phyloP scores from a whole-genome alignment of 1,140 invertebrate genomes.

The Drosophila seguyi region DNA sequence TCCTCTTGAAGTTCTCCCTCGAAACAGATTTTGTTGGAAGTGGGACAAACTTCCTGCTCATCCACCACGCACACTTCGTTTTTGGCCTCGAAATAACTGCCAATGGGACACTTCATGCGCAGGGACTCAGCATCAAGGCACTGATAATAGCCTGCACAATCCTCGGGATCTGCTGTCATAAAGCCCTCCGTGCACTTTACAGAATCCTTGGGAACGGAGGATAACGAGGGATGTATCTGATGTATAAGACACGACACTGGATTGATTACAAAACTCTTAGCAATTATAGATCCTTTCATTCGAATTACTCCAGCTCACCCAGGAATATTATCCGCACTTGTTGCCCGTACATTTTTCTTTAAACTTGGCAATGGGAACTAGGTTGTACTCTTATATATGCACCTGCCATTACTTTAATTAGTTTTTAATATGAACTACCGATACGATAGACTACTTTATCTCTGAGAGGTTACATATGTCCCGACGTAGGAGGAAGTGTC shows the following conservation, averaged over 20 bases:
- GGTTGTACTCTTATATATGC: slow-evolving; percentile 44
- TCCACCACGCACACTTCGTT: slow-evolving; percentile 57
- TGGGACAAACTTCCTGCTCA: slow-evolving; percentile 13
- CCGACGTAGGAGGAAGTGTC: slow-evolving; percentile 22
- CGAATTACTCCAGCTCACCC: slow-evolving; percentile 29
- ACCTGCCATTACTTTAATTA: slow-evolving; percentile 28
- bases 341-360: slow-evolving; percentile 31
- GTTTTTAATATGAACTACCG: background rate
- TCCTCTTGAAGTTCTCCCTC: slow-evolving; percentile 22
- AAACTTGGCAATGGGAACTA: slow-evolving; percentile 3
- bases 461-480: slow-evolving; percentile 28
- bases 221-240: slow-evolving; percentile 2
- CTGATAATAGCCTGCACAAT: slow-evolving; percentile 55
- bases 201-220: background rate
- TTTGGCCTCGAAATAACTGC: slow-evolving; percentile 45
- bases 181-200: slow-evolving; percentile 41
- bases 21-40: background rate
- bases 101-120: slow-evolving; percentile 25
- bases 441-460: slow-evolving; percentile 36
- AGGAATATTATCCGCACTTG: slow-evolving; percentile 13
- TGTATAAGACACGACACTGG: slow-evolving; percentile 18
- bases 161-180: slow-evolving; percentile 18
- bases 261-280: background rate
- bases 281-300: background rate
- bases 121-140: slow-evolving; percentile 42